phyloP scores from a whole-genome alignment of 2,797 vertebrate genomes.

The Ciconia nigra region DNA sequence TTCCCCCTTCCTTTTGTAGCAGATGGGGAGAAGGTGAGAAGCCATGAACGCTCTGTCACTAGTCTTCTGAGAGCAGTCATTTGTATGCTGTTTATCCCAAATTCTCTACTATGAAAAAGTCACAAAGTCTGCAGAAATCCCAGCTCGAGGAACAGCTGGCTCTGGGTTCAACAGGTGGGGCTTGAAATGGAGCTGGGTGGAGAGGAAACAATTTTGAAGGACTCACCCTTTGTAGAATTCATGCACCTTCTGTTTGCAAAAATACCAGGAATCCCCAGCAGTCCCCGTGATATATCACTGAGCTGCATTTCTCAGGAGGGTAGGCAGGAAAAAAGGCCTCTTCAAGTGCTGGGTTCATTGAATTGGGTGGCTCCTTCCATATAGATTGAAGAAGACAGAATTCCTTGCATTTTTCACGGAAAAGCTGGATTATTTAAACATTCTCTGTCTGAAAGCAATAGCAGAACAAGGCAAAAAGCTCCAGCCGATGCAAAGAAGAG shows the following conservation, averaged over 20 bases:
- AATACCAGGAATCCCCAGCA: neutral
- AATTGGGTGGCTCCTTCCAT: neutral
- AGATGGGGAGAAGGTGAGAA: conserved; percentile 16
- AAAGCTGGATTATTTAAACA: neutral
- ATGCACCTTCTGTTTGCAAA: neutral
- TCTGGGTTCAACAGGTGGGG: neutral
- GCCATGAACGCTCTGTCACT: neutral
- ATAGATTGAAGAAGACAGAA: neutral
- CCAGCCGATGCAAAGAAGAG: neutral
- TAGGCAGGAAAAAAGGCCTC: neutral
- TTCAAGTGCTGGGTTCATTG: rapidly evolving
- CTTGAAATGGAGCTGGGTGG: neutral
- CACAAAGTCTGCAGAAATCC: neutral
- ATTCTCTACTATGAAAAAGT: neutral
- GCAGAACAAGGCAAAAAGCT: neutral
- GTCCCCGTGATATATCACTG: neutral
- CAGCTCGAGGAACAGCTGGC: neutral
- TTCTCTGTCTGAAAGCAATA: neutral
- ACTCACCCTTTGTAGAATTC: neutral
- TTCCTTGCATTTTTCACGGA: neutral
- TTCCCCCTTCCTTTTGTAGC: neutral
- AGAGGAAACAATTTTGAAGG: neutral
- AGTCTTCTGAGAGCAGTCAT: neutral
- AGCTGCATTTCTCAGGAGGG: neutral
- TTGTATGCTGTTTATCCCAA: neutral